These are phyloP conservation scores for Alosa sapidissima DNA, from an alignment of 2,797 vertebrate species.

Conservation along the genomic window DNA sequence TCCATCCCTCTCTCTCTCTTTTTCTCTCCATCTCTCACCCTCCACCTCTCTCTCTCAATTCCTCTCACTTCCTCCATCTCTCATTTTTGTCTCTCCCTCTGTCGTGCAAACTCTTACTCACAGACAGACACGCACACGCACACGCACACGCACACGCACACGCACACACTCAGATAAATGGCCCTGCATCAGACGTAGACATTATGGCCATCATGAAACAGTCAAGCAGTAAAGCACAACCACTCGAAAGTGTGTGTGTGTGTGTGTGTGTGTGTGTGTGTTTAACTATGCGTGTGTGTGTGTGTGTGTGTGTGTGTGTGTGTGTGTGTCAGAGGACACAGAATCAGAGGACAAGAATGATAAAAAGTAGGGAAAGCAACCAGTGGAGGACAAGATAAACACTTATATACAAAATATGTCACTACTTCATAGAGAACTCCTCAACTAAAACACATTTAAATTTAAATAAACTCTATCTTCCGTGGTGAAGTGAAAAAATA, in stretches of 20 bases:
- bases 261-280: conserved; percentile 34
- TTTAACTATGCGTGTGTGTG: conserved; percentile 40
- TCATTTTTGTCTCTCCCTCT: background rate
- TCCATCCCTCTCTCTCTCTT: too few species aligned
- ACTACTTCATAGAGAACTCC: background rate
- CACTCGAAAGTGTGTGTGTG: background rate
- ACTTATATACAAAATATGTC: background rate
- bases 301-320: conserved; percentile 14
- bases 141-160: conserved; percentile 5
- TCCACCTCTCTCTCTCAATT: background rate
- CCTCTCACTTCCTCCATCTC: background rate
- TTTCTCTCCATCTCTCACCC: background rate
- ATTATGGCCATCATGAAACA: background rate
- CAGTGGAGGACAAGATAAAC: background rate
- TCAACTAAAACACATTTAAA: background rate
- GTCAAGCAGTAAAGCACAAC: background rate
- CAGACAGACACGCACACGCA: background rate
- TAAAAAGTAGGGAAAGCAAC: background rate
- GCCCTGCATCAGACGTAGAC: background rate
- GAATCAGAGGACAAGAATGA: background rate
- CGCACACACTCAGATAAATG: background rate
- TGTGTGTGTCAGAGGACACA: background rate
- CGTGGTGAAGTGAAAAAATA: background rate
- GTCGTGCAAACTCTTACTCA: background rate
- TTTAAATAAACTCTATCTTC: background rate